phyloP scores from a whole-genome alignment of 2,888 invertebrate species.

The Biston betularia region DNA sequence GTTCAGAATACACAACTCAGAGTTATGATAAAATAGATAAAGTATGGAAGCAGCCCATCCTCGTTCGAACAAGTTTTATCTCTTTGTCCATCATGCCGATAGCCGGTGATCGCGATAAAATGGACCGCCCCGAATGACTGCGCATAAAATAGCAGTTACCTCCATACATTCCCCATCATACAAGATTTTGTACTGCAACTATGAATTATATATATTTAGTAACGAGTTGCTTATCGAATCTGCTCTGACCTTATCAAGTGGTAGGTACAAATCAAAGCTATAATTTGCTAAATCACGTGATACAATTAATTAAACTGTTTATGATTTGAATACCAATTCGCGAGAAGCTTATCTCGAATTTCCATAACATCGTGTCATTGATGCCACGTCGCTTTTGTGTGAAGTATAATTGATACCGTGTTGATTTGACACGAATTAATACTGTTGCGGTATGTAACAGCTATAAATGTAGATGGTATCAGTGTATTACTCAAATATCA shows the following conservation, averaged over 20 bases:
- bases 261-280: constrained; percentile 9
- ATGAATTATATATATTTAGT: neutral
- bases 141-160: constrained; percentile 21
- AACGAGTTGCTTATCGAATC: no score
- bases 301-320: constrained; percentile 32
- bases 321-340: constrained; percentile 18
- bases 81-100: constrained; percentile 23
- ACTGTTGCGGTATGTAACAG: constrained; percentile 24
- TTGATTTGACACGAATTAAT: constrained; percentile 45
- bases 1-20: neutral
- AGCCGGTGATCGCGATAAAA: constrained; percentile 23
- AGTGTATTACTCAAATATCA: constrained; percentile 17
- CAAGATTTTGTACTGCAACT: neutral
- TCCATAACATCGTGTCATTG: constrained; percentile 35
- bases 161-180: constrained; percentile 6
- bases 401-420: constrained; percentile 41
- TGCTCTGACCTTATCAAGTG: neutral
- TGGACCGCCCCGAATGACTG: constrained; percentile 11
- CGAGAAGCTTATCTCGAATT: constrained; percentile 30
- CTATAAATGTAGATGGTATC: constrained; percentile 21
- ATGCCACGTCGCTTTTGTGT: constrained; percentile 38
- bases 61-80: constrained; percentile 18
- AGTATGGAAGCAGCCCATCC: constrained; percentile 5
- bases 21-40: constrained; percentile 13
- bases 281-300: constrained; percentile 15